phyloP scores from a whole-genome alignment of 2,113 vertebrate genomes.

The Clarias batrachus region DNA sequence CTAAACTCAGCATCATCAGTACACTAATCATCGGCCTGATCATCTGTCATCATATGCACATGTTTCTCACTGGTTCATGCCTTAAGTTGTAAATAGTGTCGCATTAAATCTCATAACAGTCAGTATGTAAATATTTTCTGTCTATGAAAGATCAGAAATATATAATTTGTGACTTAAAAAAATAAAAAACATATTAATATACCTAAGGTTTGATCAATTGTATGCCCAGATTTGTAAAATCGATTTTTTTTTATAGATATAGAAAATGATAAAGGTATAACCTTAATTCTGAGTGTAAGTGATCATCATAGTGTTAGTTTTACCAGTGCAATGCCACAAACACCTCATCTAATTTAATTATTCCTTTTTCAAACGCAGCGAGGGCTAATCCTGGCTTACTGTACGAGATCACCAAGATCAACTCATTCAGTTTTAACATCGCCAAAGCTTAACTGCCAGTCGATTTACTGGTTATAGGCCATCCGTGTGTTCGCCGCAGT shows the following conservation, averaged over 20 bases:
- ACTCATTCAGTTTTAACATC: conserved; percentile 39
- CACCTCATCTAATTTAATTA: conserved; percentile 31
- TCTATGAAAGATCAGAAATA: not conserved
- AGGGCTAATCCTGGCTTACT: conserved; percentile 49
- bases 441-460: not conserved
- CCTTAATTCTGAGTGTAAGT: not conserved
- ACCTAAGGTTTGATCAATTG: not conserved
- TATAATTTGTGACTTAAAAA: not conserved
- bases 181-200: not conserved
- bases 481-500: not conserved
- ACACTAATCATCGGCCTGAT: too few species aligned
- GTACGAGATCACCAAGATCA: conserved; percentile 45
- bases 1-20: too few species aligned
- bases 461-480: conserved; percentile 1
- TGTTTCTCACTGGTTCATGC: too few species aligned
- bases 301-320: conserved; percentile 6
- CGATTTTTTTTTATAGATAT: not conserved
- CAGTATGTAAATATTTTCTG: not conserved
- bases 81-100: not conserved
- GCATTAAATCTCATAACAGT: not conserved
- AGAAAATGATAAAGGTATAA: not conserved
- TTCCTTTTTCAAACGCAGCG: conserved; percentile 45
- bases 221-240: not conserved
- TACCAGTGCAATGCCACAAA: conserved; percentile 12
- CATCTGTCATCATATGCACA: too few species aligned